Evolutionary conservation across 2,797 vertebrate species (phyloP), one percentile per base, ranked within the genome.

Genomic region (Crotalus adamanteus): DNA sequence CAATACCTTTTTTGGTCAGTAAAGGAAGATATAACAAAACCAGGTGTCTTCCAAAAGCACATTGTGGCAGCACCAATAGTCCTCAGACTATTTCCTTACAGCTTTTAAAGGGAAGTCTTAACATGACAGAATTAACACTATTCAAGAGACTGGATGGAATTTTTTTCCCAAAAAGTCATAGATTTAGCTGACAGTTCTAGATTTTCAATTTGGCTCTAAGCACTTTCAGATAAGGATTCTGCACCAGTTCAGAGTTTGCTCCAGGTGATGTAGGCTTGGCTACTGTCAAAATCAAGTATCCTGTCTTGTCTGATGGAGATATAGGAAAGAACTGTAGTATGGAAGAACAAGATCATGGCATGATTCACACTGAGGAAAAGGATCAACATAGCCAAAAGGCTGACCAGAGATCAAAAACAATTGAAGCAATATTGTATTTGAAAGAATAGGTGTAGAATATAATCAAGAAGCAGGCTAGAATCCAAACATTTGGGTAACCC

Each of bases 71-170:
- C 0, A 0, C 4, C 12, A 89, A 51, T 16, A 53, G n/a, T 12
- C 42, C 60, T 8, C 4, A 65, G n/a, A 26, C 28, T 31, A 56
- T 94, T 88, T 90, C 87, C 88, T 63, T 93, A 4, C 13, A 88
- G 26, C 86, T 86, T 94, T 86, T 89, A n/a, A n/a, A 63, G 9
- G 25, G 11, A 88, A 91, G 22, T 8, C 6, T 28, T 13, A 31
- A 88, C 5, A 91, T 78, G 73, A 25, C 20, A 47, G 73, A 78
- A 42, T 25, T 47, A 42, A 25, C 73, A 78, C 18, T 78, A 11
- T 78, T 78, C 37, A 78, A 78, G 37, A 42, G 37, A 37, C 7
- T 78, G 73, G 16, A 11, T 78, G 8, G 37, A 22, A 42, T 1
- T 42, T 11, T 31, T 22, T 6, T 1, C 28, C 73, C 69, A 42